Conservation (phyloP, 2,113 vertebrate genomes). For the Accipiter virgatus region DNA sequence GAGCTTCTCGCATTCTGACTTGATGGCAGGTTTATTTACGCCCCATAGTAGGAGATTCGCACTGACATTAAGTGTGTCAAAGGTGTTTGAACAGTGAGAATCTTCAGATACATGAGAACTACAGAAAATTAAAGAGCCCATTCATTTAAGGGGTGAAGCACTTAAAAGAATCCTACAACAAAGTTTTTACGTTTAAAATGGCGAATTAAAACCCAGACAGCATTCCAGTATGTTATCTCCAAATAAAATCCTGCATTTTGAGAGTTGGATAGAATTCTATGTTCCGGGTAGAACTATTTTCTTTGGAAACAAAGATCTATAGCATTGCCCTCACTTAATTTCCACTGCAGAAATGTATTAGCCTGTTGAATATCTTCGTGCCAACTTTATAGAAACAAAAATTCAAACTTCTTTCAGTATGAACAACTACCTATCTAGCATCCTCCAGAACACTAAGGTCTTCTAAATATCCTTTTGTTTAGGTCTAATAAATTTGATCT, state of each 20-base stretch:
- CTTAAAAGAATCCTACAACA: neutral
- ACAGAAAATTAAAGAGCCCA: neutral
- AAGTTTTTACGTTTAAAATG: neutral
- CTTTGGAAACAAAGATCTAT: neutral
- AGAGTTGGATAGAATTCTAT: neutral
- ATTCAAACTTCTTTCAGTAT: neutral
- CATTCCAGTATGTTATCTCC: neutral
- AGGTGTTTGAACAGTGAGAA: neutral
- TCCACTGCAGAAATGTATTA: neutral
- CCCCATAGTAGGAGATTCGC: neutral
- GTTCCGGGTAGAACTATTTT: neutral
- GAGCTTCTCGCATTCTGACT: neutral
- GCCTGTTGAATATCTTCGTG: neutral
- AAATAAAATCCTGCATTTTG: neutral
- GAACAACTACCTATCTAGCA: neutral
- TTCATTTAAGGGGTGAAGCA: neutral
- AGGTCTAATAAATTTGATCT: neutral
- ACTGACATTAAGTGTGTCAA: neutral
- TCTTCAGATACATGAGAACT: neutral
- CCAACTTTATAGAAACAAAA: neutral
- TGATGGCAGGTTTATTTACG: conserved; percentile 16
- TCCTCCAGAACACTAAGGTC: neutral
- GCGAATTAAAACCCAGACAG: neutral
- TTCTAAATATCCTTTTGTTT: neutral
- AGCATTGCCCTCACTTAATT: neutral